A percentile compares a stretch with the other conserved stretches of the same genome.
Evolutionary conservation across 2,113 vertebrate genomes (phyloP).

Genomic region (Balaeniceps rex): DNA sequence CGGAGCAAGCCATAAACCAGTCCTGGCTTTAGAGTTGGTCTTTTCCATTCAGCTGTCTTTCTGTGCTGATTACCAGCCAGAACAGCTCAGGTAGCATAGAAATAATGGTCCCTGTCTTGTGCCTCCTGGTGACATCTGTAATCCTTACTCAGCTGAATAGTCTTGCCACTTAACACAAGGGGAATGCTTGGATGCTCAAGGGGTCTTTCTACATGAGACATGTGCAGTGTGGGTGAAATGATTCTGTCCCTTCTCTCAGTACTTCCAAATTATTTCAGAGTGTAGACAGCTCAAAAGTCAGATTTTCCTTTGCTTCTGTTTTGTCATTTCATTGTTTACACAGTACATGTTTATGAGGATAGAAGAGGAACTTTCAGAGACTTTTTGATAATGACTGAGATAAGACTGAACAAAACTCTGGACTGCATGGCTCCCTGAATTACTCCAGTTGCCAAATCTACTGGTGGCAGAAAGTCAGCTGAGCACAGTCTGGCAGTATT

Average conservation of each 20-base stretch:
- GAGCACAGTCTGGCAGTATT: background rate
- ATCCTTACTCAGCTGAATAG: background rate
- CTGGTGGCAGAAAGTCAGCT: background rate
- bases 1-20: background rate
- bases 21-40: background rate
- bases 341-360: background rate
- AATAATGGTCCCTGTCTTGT: background rate
- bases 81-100: background rate
- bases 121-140: background rate
- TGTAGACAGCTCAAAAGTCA: background rate
- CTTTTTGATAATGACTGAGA: background rate
- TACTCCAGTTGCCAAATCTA: background rate
- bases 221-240: background rate
- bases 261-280: background rate
- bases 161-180: background rate
- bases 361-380: background rate
- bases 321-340: background rate
- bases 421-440: background rate
- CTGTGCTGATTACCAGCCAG: background rate
- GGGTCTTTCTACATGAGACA: background rate
- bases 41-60: slow-evolving; percentile 24
- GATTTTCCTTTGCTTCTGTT: background rate
- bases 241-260: background rate
- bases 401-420: background rate
- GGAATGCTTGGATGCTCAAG: background rate